These are phyloP conservation scores for Ostrea denselamellosa DNA, from an alignment of 1,140 invertebrate genomes.

Conservation along the genomic window DNA sequence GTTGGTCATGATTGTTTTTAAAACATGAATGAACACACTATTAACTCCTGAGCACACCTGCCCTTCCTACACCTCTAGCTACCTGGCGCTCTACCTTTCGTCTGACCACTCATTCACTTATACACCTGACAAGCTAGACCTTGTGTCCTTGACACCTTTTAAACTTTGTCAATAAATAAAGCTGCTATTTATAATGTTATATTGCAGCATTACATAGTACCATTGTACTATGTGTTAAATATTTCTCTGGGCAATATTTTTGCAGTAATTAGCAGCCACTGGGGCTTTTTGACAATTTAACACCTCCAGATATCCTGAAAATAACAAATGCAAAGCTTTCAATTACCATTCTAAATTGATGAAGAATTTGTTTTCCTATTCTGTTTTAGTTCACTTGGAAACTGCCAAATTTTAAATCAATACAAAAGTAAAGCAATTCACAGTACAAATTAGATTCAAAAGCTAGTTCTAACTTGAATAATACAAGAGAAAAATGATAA, in stretches of 20 bases:
- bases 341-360: conserved; percentile 11
- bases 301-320: conserved; percentile 10
- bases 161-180: conserved; percentile 39
- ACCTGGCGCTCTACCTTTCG: conserved; percentile 9
- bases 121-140: conserved; percentile 11
- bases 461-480: too few species aligned
- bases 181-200: not conserved
- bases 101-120: conserved; percentile 24
- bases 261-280: conserved; percentile 10
- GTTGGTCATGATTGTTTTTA: conserved; percentile 27
- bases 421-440: not conserved
- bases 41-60: conserved; percentile 22
- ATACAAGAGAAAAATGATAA: too few species aligned
- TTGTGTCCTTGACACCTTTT: conserved; percentile 29
- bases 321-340: not conserved
- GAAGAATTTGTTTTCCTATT: not conserved
- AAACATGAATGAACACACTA: not conserved
- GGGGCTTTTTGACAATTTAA: conserved; percentile 30
- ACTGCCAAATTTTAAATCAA: not conserved
- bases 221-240: conserved; percentile 9
- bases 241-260: not conserved
- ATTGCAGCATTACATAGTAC: not conserved
- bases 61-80: conserved; percentile 26
- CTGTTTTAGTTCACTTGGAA: not conserved
- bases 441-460: too few species aligned